Conservation (phyloP, 2,113 vertebrate genomes). For the Rhinopithecus roxellana region DNA sequence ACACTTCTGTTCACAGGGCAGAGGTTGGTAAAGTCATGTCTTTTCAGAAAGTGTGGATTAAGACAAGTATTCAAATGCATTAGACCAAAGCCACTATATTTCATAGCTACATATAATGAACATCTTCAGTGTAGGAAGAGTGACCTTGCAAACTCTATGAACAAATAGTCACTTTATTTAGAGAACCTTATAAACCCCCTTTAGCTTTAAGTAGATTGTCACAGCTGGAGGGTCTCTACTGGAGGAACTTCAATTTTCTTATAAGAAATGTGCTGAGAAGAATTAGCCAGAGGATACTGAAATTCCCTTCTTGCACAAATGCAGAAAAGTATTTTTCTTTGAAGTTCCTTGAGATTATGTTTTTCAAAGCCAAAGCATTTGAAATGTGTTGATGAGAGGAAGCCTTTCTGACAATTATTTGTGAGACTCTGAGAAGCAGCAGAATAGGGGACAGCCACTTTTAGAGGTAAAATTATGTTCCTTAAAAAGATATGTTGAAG, state of each 20-base stretch:
- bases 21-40: background rate
- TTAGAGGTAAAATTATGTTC: background rate
- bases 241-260: constrained; percentile 8
- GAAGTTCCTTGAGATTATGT: constrained; percentile 19
- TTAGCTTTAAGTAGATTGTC: constrained; percentile 5
- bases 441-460: background rate
- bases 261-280: background rate
- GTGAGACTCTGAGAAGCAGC: background rate
- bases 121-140: background rate
- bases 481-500: background rate
- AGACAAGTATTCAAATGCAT: background rate
- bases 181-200: background rate
- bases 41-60: constrained; percentile 5
- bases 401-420: background rate
- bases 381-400: background rate
- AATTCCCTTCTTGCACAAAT: constrained; percentile 41
- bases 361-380: constrained; percentile 34
- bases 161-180: background rate
- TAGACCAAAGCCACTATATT: background rate
- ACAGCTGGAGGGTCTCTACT: background rate
- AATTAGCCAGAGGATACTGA: background rate
- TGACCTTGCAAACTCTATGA: background rate
- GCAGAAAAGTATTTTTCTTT: constrained; percentile 36
- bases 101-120: background rate
- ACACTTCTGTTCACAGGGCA: background rate